Evolutionary conservation across 2,888 invertebrate species (phyloP).

Genomic region (Acholoe squamosa): DNA sequence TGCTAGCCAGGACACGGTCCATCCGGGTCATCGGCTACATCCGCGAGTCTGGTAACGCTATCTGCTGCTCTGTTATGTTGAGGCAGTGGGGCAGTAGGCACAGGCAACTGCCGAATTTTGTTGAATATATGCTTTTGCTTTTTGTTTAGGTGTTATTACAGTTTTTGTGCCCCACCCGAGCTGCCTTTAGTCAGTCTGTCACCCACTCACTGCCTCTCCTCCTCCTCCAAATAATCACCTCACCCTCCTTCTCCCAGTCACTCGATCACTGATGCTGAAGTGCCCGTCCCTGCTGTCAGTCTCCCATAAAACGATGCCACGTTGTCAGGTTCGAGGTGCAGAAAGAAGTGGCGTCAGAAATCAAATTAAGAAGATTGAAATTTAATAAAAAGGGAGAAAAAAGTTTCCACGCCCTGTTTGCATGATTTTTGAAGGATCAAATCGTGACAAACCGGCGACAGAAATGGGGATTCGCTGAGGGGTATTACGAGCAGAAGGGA

Average conservation of each 20-base stretch:
- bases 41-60: too few species aligned
- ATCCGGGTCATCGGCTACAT: too few species aligned
- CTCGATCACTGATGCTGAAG: neutral
- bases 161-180: neutral
- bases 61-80: too few species aligned
- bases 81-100: too few species aligned
- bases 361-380: constrained; percentile 56
- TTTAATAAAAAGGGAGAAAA: neutral
- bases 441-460: constrained; percentile 39
- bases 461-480: neutral
- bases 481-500: neutral
- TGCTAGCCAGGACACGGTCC: too few species aligned
- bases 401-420: neutral
- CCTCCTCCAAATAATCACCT: neutral
- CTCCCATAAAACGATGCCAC: constrained; percentile 10
- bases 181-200: neutral
- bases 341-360: constrained; percentile 43
- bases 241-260: neutral
- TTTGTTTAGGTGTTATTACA: too few species aligned
- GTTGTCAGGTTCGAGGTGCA: constrained; percentile 31
- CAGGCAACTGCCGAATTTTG: too few species aligned
- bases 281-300: constrained; percentile 21
- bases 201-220: neutral
- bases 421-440: constrained; percentile 21
- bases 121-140: too few species aligned